Percentiles rank a stretch among this genome's conserved stretches.
Evolutionary conservation across 2,797 vertebrate genomes (phyloP).

Genomic region (Loriculus beryllinus): DNA sequence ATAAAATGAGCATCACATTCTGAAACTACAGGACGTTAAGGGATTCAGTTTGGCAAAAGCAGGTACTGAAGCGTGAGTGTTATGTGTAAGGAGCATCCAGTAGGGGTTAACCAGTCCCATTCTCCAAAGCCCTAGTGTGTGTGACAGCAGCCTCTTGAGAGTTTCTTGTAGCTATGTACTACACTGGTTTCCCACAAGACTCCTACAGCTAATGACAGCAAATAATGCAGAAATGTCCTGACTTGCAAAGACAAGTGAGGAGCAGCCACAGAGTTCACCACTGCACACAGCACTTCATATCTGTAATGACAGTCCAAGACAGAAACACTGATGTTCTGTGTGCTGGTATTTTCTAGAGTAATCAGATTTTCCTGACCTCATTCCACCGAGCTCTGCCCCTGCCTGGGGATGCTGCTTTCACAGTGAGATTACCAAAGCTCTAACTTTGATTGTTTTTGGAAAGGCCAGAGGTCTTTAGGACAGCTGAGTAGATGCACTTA

Average conservation of each 20-base stretch:
- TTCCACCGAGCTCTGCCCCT: not conserved
- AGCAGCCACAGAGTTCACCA: constrained; percentile 22
- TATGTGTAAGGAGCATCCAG: not conserved
- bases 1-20: not conserved
- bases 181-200: not conserved
- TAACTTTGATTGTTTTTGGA: not conserved
- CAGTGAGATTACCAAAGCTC: not conserved
- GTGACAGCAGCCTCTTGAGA: not conserved
- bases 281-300: not conserved
- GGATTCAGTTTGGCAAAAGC: not conserved
- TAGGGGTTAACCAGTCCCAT: not conserved
- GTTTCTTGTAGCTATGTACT: not conserved
- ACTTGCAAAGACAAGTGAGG: constrained; percentile 27
- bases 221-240: not conserved
- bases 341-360: not conserved
- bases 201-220: not conserved
- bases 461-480: not conserved
- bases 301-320: not conserved
- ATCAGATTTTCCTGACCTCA: not conserved
- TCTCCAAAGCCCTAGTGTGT: not conserved
- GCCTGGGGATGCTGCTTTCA: not conserved
- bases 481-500: not conserved
- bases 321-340: not conserved
- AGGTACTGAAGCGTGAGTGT: not conserved
- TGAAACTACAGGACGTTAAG: not conserved